Conservation (phyloP, 2,797 vertebrate species). For the Sebastolobus alascanus region DNA sequence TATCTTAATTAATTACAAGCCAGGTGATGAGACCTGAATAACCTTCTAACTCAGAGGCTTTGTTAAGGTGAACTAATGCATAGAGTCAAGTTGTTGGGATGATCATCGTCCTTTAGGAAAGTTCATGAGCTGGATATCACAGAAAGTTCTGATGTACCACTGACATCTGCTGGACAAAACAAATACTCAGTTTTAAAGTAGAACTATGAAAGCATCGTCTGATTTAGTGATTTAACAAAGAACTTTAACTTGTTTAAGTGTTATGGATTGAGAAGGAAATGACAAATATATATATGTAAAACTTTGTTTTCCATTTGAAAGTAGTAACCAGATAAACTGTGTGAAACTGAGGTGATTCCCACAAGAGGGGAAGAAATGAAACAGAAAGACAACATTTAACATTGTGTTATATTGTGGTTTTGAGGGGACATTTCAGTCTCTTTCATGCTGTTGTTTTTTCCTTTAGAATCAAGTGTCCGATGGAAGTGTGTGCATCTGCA, state of each 20-base stretch:
- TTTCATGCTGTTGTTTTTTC: not conserved
- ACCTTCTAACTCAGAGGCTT: not conserved
- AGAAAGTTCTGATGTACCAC: not conserved
- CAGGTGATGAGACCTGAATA: not conserved
- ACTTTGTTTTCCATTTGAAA: not conserved
- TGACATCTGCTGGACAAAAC: slow-evolving; percentile 58
- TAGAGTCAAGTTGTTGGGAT: no score
- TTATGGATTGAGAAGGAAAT: not conserved
- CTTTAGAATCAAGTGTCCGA: not conserved
- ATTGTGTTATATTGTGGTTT: slow-evolving; percentile 14
- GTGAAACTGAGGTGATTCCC: not conserved
- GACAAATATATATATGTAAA: not conserved
- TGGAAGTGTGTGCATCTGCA: not conserved
- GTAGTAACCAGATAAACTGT: not conserved
- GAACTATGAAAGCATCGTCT: not conserved
- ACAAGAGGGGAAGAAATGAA: not conserved
- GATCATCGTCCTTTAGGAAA: not conserved
- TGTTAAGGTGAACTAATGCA: not conserved
- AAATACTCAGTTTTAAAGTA: not conserved
- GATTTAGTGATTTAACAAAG: not conserved
- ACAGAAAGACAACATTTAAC: not conserved
- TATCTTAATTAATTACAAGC: not conserved
- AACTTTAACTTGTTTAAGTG: not conserved
- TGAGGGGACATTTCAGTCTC: not conserved
- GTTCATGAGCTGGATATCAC: not conserved